These are phyloP conservation scores for Trichogramma dendrolimi DNA, from an alignment of 2,888 invertebrate genomes.

Conservation along the genomic window DNA sequence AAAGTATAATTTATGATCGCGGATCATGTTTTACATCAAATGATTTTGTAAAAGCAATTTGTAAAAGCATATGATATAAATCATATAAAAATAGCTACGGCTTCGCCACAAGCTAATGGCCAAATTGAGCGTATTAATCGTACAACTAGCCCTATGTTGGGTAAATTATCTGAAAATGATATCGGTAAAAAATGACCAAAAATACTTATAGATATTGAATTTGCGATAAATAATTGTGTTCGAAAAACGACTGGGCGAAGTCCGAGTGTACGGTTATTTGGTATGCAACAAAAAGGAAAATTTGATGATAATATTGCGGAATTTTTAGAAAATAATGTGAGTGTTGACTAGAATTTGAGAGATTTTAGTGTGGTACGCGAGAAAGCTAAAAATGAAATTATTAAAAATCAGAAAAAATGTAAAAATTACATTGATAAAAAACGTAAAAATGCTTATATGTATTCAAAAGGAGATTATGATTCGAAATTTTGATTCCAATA, in stretches of 20 bases:
- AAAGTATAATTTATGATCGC: constrained; percentile 42
- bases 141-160: constrained; percentile 32
- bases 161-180: constrained; percentile 28
- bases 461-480: constrained; percentile 27
- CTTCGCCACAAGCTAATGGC: constrained; percentile 42
- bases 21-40: constrained; percentile 45
- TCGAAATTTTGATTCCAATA: constrained; percentile 24
- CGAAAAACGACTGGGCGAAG: constrained; percentile 34
- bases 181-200: constrained; percentile 30
- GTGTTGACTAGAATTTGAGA: too few relatives aligned
- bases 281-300: constrained; percentile 31
- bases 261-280: constrained; percentile 37
- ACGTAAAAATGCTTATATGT: constrained; percentile 27
- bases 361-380: too few relatives aligned
- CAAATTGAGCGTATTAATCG: constrained; percentile 41
- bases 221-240: constrained; percentile 36
- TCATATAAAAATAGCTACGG: constrained; percentile 38
- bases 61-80: constrained; percentile 37
- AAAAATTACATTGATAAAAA: constrained; percentile 22
- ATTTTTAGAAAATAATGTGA: constrained; percentile 20
- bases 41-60: constrained; percentile 40
- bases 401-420: too few relatives aligned
- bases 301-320: neutral
- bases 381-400: too few relatives aligned
- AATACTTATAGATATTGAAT: constrained; percentile 31